Evolutionary conservation across 2,797 vertebrate species (phyloP).

Genomic region (Trachurus trachurus): DNA sequence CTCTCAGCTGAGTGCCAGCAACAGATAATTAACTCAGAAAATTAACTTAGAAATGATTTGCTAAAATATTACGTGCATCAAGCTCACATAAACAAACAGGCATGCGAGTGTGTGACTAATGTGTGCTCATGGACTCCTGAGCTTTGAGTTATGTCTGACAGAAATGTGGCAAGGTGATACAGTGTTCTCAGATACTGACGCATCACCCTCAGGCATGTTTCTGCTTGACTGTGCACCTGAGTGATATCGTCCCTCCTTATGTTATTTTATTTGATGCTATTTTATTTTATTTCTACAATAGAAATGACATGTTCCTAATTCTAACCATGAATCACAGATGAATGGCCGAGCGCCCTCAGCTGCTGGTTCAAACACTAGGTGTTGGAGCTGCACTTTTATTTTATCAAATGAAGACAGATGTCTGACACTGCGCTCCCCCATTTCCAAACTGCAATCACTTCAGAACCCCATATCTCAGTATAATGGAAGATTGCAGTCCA

Average conservation of each 20-base stretch:
- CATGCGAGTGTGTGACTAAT: conserved; percentile 13
- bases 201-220: conserved; percentile 60
- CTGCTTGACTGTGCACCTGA: conserved; percentile 52
- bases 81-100: conserved; percentile 38
- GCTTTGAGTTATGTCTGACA: conserved; percentile 1
- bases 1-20: conserved; percentile 48
- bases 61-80: conserved; percentile 21
- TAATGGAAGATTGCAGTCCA: conserved; percentile 36
- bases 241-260: conserved; percentile 20
- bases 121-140: conserved; percentile 18
- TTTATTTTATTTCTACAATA: conserved; percentile 32
- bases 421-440: conserved; percentile 45
- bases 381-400: conserved; percentile 58
- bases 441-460: conserved; percentile 61
- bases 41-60: conserved; percentile 58
- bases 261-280: conserved; percentile 1
- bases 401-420: conserved; percentile 71
- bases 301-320: conserved; percentile 62
- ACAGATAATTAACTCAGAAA: conserved; percentile 65
- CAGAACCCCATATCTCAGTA: conserved; percentile 22
- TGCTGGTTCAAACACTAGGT: conserved; percentile 54
- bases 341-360: conserved; percentile 53
- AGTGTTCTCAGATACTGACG: conserved; percentile 27
- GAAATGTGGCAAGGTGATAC: conserved; percentile 39
- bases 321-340: conserved; percentile 74